phyloP scores from a whole-genome alignment of 2,797 vertebrate species.

The Intellagama lesueurii region DNA sequence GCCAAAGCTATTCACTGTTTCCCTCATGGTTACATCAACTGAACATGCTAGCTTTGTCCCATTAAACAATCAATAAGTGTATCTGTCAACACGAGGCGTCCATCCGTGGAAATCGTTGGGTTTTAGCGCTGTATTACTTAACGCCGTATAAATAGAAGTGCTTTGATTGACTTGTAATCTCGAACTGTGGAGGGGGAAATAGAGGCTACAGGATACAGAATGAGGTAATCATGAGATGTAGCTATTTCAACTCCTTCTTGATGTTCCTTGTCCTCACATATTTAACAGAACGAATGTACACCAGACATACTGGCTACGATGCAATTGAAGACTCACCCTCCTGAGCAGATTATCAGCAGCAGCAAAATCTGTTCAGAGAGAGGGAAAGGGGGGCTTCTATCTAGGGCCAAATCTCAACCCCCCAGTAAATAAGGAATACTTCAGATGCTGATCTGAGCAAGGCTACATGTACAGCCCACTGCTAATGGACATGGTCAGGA shows the following conservation, averaged over 20 bases:
- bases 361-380: not conserved
- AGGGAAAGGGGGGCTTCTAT: not conserved
- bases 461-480: not conserved
- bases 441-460: not conserved
- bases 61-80: constrained; percentile 67
- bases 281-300: constrained; percentile 44
- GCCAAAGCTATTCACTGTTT: constrained; percentile 32
- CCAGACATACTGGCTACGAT: constrained; percentile 29
- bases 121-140: constrained; percentile 59
- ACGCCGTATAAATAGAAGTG: constrained; percentile 65
- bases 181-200: constrained; percentile 61
- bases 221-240: constrained; percentile 65
- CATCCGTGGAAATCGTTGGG: constrained; percentile 67
- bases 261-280: constrained; percentile 56
- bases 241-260: constrained; percentile 55
- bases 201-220: constrained; percentile 56
- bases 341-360: not conserved
- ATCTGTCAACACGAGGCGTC: constrained; percentile 65
- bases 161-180: constrained; percentile 68
- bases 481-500: too few species aligned
- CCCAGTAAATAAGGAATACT: too few species aligned
- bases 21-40: constrained; percentile 50
- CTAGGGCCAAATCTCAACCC: not conserved
- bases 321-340: constrained; percentile 12
- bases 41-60: constrained; percentile 41